These are phyloP conservation scores for Pseudopleuronectes americanus DNA, from an alignment of 2,797 vertebrate genomes.

Conservation along the genomic window DNA sequence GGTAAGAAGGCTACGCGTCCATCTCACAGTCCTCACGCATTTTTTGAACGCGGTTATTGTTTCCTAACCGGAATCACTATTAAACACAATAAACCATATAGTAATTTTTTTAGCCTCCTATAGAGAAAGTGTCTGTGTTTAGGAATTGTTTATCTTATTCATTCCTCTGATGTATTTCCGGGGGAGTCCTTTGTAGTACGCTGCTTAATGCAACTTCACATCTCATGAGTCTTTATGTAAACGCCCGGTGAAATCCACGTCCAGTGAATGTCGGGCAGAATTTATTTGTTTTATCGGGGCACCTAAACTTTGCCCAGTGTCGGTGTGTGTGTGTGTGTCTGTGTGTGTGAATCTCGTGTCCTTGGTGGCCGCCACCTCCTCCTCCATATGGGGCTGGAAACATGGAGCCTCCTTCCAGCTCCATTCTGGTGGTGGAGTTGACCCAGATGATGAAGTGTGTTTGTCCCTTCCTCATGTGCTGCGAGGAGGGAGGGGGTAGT, in stretches of 20 bases:
- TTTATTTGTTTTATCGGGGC: slow-evolving; percentile 8
- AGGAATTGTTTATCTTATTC: neutral
- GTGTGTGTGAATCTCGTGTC: slow-evolving; percentile 34
- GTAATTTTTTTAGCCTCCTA: slow-evolving; percentile 5
- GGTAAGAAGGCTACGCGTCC: slow-evolving; percentile 82
- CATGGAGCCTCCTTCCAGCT: slow-evolving; percentile 44
- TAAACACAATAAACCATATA: too few species aligned
- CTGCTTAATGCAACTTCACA: neutral
- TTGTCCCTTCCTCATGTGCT: slow-evolving; percentile 44
- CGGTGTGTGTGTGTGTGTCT: slow-evolving; percentile 30
- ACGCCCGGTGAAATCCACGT: slow-evolving; percentile 22
- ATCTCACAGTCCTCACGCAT: too few species aligned
- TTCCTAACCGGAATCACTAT: too few species aligned
- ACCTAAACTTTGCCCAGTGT: slow-evolving; percentile 62
- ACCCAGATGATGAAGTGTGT: slow-evolving; percentile 72
- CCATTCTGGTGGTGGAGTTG: slow-evolving; percentile 59
- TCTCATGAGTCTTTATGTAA: neutral
- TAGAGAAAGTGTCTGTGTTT: slow-evolving; percentile 23
- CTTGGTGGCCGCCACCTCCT: slow-evolving; percentile 53
- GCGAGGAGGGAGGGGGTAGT: slow-evolving; percentile 17
- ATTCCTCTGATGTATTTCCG: slow-evolving; percentile 52
- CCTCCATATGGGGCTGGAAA: slow-evolving; percentile 33
- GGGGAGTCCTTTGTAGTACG: slow-evolving; percentile 32
- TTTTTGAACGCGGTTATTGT: too few species aligned
- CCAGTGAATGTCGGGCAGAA: slow-evolving; percentile 37